Evolutionary conservation across 2,113 vertebrate species (phyloP).

Genomic region (Danionella cerebrum): DNA sequence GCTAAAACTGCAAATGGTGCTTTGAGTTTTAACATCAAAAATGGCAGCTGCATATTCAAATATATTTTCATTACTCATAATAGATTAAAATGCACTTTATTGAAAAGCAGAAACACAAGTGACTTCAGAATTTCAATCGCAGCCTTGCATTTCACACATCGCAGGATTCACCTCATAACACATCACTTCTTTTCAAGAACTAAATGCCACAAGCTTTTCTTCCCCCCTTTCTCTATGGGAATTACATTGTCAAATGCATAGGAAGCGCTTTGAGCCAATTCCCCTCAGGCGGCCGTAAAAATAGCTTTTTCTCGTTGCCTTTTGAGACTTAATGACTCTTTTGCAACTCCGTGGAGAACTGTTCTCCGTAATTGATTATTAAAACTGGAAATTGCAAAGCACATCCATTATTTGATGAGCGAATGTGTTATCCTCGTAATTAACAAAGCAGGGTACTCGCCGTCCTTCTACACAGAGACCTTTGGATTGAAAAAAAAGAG

Average conservation of each 20-base stretch:
- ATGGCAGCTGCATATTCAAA: no score
- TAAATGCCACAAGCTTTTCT: background rate
- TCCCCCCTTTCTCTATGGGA: slow-evolving; percentile 71
- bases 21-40: no score
- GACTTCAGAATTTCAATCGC: background rate
- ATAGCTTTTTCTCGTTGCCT: slow-evolving; percentile 73
- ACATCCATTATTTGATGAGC: slow-evolving; percentile 93
- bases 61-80: no score
- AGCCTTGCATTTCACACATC: background rate
- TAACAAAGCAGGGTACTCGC: slow-evolving; percentile 86
- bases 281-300: slow-evolving; percentile 76
- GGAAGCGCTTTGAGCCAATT: slow-evolving; percentile 68
- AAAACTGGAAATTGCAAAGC: slow-evolving; percentile 98
- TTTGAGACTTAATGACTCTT: slow-evolving; percentile 97
- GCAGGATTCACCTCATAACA: slow-evolving; percentile 6
- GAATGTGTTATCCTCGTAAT: slow-evolving; percentile 96
- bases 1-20: no score
- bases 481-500: slow-evolving; percentile 38
- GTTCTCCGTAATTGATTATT: slow-evolving; percentile 98
- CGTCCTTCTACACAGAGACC: slow-evolving; percentile 75
- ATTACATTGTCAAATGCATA: slow-evolving; percentile 65
- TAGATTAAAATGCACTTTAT: no score
- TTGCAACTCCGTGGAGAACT: slow-evolving; percentile 94
- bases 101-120: no score
- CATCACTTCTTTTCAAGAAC: background rate